Evolutionary conservation across 2,113 vertebrate genomes (phyloP).

Genomic region (Heterotilapia buettikoferi): DNA sequence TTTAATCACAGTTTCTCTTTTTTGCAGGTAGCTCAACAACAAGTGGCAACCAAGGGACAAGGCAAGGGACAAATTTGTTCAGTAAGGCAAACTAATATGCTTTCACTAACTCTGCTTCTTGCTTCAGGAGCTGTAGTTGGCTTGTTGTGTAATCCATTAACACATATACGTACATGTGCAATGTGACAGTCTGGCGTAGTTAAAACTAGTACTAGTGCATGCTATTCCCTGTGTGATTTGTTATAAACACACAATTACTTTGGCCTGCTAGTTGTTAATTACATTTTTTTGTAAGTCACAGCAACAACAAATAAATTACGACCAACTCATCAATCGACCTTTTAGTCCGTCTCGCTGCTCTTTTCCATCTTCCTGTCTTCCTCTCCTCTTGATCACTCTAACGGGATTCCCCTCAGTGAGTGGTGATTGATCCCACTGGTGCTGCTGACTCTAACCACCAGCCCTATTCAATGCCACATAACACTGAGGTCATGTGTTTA

Average conservation of each 20-base stretch:
- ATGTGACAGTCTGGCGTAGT: neutral
- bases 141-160: conserved; percentile 44
- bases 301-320: neutral
- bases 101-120: conserved; percentile 49
- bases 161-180: neutral
- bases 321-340: neutral
- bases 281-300: neutral
- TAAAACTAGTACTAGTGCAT: neutral
- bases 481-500: conserved; percentile 73
- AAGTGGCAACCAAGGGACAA: conserved; percentile 80
- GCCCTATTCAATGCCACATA: conserved; percentile 14
- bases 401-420: conserved; percentile 17
- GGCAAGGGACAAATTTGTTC: conserved; percentile 87
- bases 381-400: neutral
- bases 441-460: conserved; percentile 28
- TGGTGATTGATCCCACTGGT: conserved; percentile 12
- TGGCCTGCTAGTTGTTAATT: neutral
- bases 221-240: neutral
- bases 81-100: conserved; percentile 79
- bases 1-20: neutral
- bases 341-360: neutral
- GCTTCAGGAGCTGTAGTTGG: neutral
- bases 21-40: conserved; percentile 76
- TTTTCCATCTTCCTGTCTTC: neutral
- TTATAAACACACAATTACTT: neutral